Percentiles rank a stretch among this genome's conserved stretches.
These are phyloP conservation scores for Nettapus auritus DNA, from an alignment of 2,113 vertebrate genomes.

Conservation along the genomic window DNA sequence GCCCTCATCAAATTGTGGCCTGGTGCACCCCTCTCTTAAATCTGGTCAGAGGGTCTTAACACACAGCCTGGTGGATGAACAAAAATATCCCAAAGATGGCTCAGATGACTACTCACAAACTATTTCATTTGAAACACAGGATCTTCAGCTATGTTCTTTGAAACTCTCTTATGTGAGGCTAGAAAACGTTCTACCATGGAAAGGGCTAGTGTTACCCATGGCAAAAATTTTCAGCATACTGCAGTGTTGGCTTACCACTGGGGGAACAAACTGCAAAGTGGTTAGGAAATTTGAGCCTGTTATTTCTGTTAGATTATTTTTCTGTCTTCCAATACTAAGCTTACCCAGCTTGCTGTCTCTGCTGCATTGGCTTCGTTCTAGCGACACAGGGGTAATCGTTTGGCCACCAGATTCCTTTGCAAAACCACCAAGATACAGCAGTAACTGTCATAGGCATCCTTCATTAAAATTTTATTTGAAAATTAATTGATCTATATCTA, in stretches of 20 bases:
- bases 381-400: background rate
- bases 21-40: background rate
- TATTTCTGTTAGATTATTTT: background rate
- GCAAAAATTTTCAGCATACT: background rate
- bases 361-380: background rate
- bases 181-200: background rate
- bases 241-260: background rate
- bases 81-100: background rate
- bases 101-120: background rate
- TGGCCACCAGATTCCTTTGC: background rate
- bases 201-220: background rate
- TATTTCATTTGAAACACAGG: background rate
- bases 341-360: background rate
- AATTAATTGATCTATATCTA: constrained; percentile 7
- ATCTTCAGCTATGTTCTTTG: background rate
- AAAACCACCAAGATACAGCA: constrained; percentile 18
- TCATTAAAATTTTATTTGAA: constrained; percentile 7
- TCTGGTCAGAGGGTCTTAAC: background rate
- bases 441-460: background rate
- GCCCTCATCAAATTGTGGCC: background rate
- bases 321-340: background rate
- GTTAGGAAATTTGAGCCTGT: background rate
- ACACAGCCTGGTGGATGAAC: background rate
- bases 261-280: background rate
- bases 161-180: background rate